A percentile compares a stretch with the other conserved stretches of the same genome.
These are phyloP conservation scores for Chloropsis hardwickii DNA, from an alignment of 2,113 vertebrate genomes.

Conservation along the genomic window DNA sequence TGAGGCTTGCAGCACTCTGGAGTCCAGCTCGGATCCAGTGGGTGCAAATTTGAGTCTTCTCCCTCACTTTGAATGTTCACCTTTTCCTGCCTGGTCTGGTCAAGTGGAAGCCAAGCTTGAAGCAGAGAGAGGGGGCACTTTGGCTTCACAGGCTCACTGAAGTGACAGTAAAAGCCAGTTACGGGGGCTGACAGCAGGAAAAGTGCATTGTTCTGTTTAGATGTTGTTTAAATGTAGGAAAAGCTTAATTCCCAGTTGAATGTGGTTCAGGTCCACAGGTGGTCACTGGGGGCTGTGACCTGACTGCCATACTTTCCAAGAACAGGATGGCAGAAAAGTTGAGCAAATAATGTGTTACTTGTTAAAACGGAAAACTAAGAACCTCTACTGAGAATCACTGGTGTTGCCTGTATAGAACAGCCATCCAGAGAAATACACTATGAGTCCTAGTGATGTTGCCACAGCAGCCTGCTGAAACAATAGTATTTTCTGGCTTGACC, in stretches of 20 bases:
- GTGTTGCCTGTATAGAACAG: not conserved
- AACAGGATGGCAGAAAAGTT: not conserved
- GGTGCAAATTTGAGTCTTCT: not conserved
- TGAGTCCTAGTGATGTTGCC: not conserved
- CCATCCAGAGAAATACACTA: not conserved
- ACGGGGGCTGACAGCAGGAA: not conserved
- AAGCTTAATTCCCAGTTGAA: not conserved
- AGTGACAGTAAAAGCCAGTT: not conserved
- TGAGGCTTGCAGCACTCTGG: not conserved
- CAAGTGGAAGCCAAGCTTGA: not conserved
- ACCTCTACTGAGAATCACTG: not conserved
- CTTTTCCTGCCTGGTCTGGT: not conserved
- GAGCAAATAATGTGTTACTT: not conserved
- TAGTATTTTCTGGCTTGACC: not conserved
- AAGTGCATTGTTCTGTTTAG: not conserved
- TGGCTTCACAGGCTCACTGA: not conserved
- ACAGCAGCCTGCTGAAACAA: not conserved
- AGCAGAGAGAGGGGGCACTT: not conserved
- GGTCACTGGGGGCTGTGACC: rapidly evolving
- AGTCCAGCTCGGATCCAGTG: not conserved
- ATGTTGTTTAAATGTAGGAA: not conserved
- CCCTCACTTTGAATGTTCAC: not conserved
- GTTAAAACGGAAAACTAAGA: not conserved
- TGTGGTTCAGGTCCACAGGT: not conserved
- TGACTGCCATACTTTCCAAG: not conserved